Evolutionary conservation across 2,888 invertebrate species (phyloP), one percentile per base, ranked within the genome.

Genomic region (Phrixothrix hirtus): DNA sequence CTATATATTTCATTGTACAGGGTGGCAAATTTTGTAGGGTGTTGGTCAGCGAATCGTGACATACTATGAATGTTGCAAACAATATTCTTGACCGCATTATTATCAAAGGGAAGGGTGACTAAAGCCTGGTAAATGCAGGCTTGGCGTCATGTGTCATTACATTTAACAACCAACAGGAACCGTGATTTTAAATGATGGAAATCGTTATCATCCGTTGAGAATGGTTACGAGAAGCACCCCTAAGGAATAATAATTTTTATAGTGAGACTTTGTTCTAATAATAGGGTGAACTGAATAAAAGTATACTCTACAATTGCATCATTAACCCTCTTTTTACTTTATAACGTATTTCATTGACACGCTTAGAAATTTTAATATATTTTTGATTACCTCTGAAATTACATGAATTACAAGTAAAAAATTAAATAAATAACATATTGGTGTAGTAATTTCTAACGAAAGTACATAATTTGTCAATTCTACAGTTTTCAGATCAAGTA

Each of bases 71-170:
- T 65, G 64, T 64, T 62, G 56, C 61, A 59, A 60, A 67, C 67
- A 67, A 69, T 69, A 67, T 65, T 61, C 65, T 64, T 66, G 67
- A 69, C 71, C 71, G 55, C 70, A 68, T 60, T 67, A 68, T 63
- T 61, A 58, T 62, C 61, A 57, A 62, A 53, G 34, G 50, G 27
- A 45, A 61, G 64, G 67, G 68, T 67, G 64, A 66, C 64, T 64
- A 56, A 50, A 52, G 55, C 27, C 43, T 47, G 27, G 61, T 64
- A 71, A 71, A 69, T 63, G 66, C 67, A 66, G 70, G 70, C 66
- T 64, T 56, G 64, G 50, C 67, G 71, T 70, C 66, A 66, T 67
- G 67, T 65, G 68, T 67, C 70, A 69, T 70, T 65, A 66, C 64
- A 56, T 62, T 58, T 58, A 55, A 67, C 67, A 67, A 67, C 65